phyloP scores from a whole-genome alignment of 1,140 invertebrate genomes.

The Musca vetustissima region DNA sequence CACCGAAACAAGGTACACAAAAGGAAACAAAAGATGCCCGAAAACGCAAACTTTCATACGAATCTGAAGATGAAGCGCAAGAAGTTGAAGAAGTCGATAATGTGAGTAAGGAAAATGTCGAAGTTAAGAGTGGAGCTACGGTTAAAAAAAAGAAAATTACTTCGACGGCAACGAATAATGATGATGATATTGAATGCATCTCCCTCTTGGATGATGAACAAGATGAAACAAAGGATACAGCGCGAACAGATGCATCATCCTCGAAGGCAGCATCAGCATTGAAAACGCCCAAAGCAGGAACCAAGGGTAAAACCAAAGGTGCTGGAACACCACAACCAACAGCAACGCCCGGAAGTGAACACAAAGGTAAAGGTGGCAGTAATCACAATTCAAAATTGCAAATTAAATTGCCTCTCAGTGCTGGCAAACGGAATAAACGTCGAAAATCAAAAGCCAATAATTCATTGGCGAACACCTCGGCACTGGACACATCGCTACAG shows the following conservation, averaged over 20 bases:
- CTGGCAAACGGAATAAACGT: constrained; percentile 42
- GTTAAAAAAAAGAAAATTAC: constrained; percentile 15
- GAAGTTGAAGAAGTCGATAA: constrained; percentile 21
- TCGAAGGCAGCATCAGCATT: background rate
- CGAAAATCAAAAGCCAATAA: constrained; percentile 34
- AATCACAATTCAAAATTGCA: constrained; percentile 26
- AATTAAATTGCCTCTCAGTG: constrained; percentile 45
- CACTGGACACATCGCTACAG: background rate
- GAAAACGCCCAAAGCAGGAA: constrained; percentile 6
- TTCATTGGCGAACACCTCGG: background rate
- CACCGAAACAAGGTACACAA: background rate
- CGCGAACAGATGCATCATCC: background rate
- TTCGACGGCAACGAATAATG: background rate
- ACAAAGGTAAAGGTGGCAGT: constrained; percentile 24
- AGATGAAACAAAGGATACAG: background rate
- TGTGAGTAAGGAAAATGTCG: constrained; percentile 15
- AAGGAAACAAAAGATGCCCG: constrained; percentile 24
- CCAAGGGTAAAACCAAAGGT: constrained; percentile 14
- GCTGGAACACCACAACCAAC: constrained; percentile 19
- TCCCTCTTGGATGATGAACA: constrained; percentile 17
- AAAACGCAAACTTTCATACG: constrained; percentile 46
- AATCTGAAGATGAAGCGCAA: constrained; percentile 27
- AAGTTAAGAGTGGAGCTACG: background rate
- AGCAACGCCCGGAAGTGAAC: background rate
- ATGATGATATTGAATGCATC: background rate